Base-by-base conservation (phyloP, 2,888 invertebrate genomes). In the Carterocephalus palaemon region DNA sequence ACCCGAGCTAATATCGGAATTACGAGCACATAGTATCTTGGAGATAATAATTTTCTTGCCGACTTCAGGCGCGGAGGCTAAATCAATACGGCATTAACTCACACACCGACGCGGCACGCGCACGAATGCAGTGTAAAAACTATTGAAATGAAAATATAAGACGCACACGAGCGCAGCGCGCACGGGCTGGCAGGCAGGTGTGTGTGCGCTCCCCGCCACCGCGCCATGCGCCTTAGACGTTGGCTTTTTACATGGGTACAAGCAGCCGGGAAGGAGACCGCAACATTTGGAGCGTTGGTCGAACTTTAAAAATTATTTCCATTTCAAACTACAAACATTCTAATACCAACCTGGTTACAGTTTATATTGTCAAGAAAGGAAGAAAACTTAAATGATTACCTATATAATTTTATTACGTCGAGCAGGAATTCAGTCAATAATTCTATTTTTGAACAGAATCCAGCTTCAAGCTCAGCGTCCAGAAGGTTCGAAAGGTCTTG, bases 121-220 rank as follows among this genome's bases (percentile, higher is more conserved):
- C 70, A 82, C 83, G 54, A 62, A 59, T 74, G 79, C 78, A 75
- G 52, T 53, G 66, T 79, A 85, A 85, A 85, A 85, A 85, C 85
- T 85, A 85, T 82, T 74, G 74, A 76, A 84, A 83, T 82, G 81
- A 85, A 84, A 84, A 79, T 84, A 85, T 84, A 81, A 73, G 66
- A 48, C 72, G 76, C 81, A 74, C 67, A 61, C 47, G 28, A 29
- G 49, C 36, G 40, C 22, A 37, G 59, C 75, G 76, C 72, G 76
- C 76, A 70, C 75, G 64, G 76, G 70, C 60, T n/a, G n/a, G 70
- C 58, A 61, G 59, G 58, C 65, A 73, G 70, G 65, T 62, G 49
- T 51, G 47, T 52, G 60, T 47, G 55, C 59, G 53, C 60, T 53
- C 50, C 56, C 59, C 52, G 52, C 54, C 59, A 54, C 62, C 57